A percentile compares a stretch with the other conserved stretches of the same genome.
phyloP scores from a whole-genome alignment of 2,797 vertebrate genomes.

The Poliocrania exsul region DNA sequence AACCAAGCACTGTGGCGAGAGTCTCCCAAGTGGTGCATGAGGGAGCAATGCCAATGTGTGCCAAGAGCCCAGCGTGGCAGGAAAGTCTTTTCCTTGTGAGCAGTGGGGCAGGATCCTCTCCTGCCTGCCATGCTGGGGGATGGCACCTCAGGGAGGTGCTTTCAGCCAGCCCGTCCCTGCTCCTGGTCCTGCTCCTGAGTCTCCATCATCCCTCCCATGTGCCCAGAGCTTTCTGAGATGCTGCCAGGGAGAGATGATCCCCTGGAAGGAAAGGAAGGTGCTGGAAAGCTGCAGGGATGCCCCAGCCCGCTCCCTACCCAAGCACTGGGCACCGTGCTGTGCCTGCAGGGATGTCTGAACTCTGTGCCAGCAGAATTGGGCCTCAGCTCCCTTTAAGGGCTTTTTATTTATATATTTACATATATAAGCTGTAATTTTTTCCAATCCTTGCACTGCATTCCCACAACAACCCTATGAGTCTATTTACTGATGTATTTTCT shows the following conservation, averaged over 20 bases:
- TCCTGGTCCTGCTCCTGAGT: rapidly evolving
- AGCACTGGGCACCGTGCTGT: rapidly evolving
- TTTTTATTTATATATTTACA: too few species aligned
- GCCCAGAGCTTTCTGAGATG: neutral
- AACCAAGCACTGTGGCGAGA: neutral
- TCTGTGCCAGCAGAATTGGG: neutral
- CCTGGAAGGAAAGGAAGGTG: neutral
- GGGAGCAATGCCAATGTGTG: neutral
- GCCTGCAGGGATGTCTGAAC: rapidly evolving
- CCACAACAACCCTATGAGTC: neutral
- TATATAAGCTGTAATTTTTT: neutral
- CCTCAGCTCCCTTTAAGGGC: neutral
- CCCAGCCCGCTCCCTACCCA: neutral
- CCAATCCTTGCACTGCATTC: neutral
- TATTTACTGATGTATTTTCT: neutral
- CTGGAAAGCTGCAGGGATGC: neutral
- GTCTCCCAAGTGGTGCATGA: neutral
- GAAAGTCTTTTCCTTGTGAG: neutral
- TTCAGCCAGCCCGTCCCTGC: neutral
- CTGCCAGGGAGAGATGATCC: neutral
- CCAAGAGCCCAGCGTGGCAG: rapidly evolving
- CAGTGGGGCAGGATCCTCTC: neutral
- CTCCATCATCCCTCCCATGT: neutral
- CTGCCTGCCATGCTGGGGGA: neutral
- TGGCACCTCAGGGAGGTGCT: neutral